These are phyloP conservation scores for Ailuropoda melanoleuca DNA, from an alignment of 2,113 vertebrate genomes.

Conservation along the genomic window DNA sequence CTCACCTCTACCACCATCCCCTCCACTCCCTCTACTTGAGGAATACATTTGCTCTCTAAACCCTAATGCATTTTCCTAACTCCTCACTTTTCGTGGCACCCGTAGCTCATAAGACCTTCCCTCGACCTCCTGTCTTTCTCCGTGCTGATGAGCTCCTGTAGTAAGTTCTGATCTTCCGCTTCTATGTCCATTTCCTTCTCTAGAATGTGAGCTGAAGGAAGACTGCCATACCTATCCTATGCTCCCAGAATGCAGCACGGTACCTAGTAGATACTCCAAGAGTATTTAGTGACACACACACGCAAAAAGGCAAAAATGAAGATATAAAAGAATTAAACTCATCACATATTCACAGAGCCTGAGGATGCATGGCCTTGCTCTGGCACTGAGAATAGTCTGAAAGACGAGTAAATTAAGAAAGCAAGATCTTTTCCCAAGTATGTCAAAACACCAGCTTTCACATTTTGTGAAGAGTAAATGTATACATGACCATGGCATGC, in stretches of 20 bases:
- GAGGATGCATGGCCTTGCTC: neutral
- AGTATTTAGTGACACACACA: neutral
- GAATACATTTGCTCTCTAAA: neutral
- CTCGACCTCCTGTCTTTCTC: neutral
- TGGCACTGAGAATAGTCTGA: neutral
- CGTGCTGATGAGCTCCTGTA: neutral
- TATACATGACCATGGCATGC: neutral
- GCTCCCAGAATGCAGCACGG: neutral
- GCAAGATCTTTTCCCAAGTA: neutral
- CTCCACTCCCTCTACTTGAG: neutral
- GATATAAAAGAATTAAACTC: neutral
- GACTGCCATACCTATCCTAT: neutral
- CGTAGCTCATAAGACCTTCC: neutral
- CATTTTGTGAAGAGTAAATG: neutral
- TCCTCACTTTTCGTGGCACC: neutral
- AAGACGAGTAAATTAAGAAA: constrained; percentile 5
- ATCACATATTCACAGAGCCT: neutral
- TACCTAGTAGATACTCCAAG: neutral
- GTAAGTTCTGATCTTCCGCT: neutral
- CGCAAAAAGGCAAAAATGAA: neutral
- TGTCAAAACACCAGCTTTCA: neutral
- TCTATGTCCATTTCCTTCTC: neutral
- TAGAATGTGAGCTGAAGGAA: neutral
- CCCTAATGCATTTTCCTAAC: neutral
- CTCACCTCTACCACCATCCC: neutral